Conservation (phyloP, 2,888 invertebrate species). For the Tenthredo distinguenda region DNA sequence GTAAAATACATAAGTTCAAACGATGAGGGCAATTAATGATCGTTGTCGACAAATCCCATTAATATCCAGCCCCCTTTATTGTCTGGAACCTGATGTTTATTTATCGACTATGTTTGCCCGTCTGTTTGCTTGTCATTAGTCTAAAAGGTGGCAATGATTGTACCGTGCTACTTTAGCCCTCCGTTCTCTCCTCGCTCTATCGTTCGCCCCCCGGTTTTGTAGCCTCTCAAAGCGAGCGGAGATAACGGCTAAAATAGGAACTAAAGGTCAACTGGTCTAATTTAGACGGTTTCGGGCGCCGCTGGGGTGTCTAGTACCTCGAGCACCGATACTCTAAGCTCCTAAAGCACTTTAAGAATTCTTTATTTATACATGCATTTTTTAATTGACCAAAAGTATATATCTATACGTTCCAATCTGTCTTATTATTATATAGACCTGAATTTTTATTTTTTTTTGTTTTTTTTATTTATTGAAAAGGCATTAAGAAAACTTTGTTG, state of each 20-base stretch:
- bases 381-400: not conserved
- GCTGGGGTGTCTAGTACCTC: constrained; percentile 9
- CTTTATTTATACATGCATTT: not conserved
- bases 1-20: not conserved
- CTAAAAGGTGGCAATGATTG: constrained; percentile 20
- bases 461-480: too few species aligned
- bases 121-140: constrained; percentile 34
- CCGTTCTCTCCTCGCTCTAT: not conserved
- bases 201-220: not conserved
- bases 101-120: constrained; percentile 3
- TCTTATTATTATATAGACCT: too few species aligned
- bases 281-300: constrained; percentile 19
- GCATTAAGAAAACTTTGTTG: too few species aligned
- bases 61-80: not conserved
- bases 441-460: too few species aligned
- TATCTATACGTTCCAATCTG: not conserved
- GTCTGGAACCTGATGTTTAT: not conserved
- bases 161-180: not conserved
- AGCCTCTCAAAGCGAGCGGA: not conserved
- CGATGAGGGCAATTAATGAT: not conserved
- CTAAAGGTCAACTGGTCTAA: constrained; percentile 40
- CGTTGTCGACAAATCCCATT: constrained; percentile 9
- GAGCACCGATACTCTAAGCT: not conserved
- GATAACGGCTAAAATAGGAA: constrained; percentile 40
- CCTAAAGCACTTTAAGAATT: not conserved